These are phyloP conservation scores for Sebastes iracundus DNA, from an alignment of 2,797 vertebrate genomes.

Conservation along the genomic window DNA sequence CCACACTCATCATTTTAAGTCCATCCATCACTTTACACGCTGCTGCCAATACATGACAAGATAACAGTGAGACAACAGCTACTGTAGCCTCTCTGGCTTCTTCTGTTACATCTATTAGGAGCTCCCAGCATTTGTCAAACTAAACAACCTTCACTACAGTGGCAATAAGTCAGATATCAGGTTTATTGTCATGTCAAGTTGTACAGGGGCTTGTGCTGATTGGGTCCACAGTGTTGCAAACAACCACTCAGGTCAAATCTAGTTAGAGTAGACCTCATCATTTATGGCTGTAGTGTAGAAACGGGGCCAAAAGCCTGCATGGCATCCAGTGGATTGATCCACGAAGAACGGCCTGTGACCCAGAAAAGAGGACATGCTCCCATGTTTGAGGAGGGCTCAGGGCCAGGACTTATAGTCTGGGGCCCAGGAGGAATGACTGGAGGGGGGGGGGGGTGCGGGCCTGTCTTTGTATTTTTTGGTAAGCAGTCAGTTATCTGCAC, in stretches of 20 bases:
- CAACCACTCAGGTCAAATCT: background rate
- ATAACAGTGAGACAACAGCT: constrained; percentile 54
- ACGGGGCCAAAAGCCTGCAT: background rate
- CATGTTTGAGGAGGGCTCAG: constrained; percentile 29
- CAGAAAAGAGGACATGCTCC: constrained; percentile 30
- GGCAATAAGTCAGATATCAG: constrained; percentile 26
- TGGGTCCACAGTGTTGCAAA: constrained; percentile 14
- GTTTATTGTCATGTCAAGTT: constrained; percentile 34
- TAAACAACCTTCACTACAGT: constrained; percentile 20
- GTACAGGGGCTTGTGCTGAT: constrained; percentile 16
- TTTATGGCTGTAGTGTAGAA: constrained; percentile 12
- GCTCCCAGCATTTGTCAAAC: constrained; percentile 37
- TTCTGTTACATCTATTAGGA: constrained; percentile 41
- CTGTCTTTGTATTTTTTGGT: constrained; percentile 58
- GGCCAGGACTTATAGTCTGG: constrained; percentile 10
- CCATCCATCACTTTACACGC: constrained; percentile 60
- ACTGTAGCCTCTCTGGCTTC: constrained; percentile 10
- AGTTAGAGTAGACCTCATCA: background rate
- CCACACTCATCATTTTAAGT: constrained; percentile 44
- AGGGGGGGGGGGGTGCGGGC: background rate
- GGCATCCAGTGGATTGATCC: background rate
- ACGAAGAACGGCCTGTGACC: constrained; percentile 30
- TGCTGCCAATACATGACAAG: constrained; percentile 59
- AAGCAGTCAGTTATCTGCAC: constrained; percentile 70
- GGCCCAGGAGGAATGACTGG: constrained; percentile 16